Conservation (phyloP, 2,797 vertebrate genomes). For the Muscicapa comitata region DNA sequence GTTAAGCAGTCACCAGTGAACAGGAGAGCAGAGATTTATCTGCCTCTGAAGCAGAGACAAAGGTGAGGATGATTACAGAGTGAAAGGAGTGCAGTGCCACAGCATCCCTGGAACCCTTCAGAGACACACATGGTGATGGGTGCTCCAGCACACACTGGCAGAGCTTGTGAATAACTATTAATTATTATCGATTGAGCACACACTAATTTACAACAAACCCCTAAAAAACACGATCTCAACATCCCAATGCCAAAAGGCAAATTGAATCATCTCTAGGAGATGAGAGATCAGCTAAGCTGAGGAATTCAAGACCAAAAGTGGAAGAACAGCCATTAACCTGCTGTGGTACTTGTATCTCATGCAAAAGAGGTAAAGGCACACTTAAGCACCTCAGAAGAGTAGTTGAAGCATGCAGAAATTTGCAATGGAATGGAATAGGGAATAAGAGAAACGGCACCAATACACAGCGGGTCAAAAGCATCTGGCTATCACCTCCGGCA, state of each 20-base stretch:
- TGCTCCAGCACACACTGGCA: not conserved
- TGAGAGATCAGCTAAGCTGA: not conserved
- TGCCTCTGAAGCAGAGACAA: not conserved
- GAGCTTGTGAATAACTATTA: not conserved
- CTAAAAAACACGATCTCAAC: not conserved
- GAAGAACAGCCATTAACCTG: not conserved
- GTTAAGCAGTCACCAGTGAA: not conserved
- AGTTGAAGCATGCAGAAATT: not conserved
- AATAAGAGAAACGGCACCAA: not conserved
- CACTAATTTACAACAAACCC: not conserved
- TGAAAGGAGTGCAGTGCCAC: not conserved
- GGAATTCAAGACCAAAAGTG: not conserved
- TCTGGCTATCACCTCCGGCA: not conserved
- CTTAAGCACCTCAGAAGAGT: not conserved
- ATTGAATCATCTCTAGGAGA: not conserved
- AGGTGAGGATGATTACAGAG: not conserved
- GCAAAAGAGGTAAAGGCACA: not conserved
- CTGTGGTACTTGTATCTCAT: not conserved
- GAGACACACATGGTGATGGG: accelerated
- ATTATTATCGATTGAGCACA: not conserved
- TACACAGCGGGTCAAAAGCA: not conserved
- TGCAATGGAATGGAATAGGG: not conserved
- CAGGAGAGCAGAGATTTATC: not conserved
- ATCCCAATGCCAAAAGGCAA: not conserved
- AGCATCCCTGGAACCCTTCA: accelerated